Conservation (phyloP, 2,888 invertebrate genomes). For the Leptinotarsa haldemani region DNA sequence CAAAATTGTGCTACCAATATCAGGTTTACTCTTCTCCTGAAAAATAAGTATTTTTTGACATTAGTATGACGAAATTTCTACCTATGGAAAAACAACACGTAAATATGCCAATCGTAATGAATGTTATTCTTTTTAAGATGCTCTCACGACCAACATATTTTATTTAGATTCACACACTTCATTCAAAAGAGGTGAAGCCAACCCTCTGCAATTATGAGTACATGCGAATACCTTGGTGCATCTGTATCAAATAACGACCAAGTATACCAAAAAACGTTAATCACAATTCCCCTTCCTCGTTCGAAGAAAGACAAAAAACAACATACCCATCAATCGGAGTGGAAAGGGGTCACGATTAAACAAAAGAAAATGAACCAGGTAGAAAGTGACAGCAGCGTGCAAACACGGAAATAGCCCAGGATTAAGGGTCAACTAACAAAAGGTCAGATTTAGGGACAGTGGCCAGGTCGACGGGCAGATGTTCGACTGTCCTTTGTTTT, state of each 20-base stretch:
- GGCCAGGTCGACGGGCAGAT: conserved; percentile 50
- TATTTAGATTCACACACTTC: not conserved
- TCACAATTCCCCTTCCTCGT: conserved; percentile 15
- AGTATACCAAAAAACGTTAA: conserved; percentile 25
- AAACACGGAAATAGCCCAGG: conserved; percentile 49
- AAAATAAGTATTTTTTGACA: no score
- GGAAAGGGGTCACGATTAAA: conserved; percentile 45
- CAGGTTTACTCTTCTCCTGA: no score
- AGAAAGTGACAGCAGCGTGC: conserved; percentile 42
- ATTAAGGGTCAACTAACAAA: conserved; percentile 54
- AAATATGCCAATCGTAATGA: no score
- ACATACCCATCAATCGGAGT: conserved; percentile 39
- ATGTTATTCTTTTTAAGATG: not conserved
- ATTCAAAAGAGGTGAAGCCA: not conserved
- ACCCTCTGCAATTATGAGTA: conserved; percentile 11
- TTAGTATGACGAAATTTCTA: no score
- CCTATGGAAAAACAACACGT: no score
- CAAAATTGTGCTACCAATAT: no score
- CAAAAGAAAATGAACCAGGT: conserved; percentile 46
- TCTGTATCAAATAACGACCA: conserved; percentile 19
- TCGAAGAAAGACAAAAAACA: conserved; percentile 36
- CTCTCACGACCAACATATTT: not conserved
- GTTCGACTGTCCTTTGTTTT: conserved; percentile 40
- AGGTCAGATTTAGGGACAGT: conserved; percentile 62
- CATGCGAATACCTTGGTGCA: not conserved